These are phyloP conservation scores for Heterotilapia buettikoferi DNA, from an alignment of 2,113 vertebrate genomes.

Conservation along the genomic window DNA sequence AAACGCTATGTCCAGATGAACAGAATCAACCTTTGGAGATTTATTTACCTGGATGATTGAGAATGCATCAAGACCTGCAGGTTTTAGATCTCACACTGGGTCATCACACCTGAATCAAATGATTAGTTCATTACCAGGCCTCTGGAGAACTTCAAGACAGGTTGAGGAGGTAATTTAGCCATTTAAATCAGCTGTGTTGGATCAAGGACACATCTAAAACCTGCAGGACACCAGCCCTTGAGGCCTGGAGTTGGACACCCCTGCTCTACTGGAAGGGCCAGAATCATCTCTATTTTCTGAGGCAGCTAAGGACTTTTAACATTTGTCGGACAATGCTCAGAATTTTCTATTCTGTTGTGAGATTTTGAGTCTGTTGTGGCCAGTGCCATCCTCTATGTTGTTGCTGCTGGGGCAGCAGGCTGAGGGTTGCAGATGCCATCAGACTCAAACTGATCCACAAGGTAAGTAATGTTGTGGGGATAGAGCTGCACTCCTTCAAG, in stretches of 20 bases:
- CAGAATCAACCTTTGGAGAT: background rate
- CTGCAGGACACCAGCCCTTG: background rate
- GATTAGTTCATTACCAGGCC: background rate
- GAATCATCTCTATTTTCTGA: background rate
- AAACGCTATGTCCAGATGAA: background rate
- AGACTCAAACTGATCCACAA: background rate
- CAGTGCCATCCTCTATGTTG: background rate
- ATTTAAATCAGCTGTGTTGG: background rate
- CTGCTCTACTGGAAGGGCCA: background rate
- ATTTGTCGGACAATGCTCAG: background rate
- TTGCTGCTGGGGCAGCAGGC: background rate
- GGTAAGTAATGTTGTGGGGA: background rate
- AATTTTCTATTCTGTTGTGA: background rate
- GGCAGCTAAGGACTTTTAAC: background rate
- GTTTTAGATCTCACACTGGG: background rate
- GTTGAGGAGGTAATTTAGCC: background rate
- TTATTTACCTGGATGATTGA: background rate
- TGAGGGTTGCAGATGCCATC: background rate
- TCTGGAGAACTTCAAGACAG: background rate
- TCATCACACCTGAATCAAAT: background rate
- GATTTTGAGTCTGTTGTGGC: background rate
- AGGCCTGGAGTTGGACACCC: background rate
- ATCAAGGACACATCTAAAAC: background rate
- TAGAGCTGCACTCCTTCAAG: background rate
- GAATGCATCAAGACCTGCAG: background rate